Percentiles rank a stretch among this genome's conserved stretches.
Conservation (phyloP, 2,888 invertebrate species). For the Plebejus anna region DNA sequence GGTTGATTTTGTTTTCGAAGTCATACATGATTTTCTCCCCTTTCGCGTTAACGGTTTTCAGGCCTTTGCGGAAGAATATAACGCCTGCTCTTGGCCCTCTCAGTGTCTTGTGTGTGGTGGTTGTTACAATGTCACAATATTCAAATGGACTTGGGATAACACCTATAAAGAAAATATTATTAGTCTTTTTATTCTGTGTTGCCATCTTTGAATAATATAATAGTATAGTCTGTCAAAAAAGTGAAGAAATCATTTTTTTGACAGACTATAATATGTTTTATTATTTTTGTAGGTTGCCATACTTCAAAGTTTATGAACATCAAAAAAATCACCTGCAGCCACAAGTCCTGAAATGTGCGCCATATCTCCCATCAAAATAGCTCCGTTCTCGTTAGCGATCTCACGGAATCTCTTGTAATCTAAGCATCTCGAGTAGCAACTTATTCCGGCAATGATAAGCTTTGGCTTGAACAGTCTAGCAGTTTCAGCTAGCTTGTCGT, state of each 20-base stretch:
- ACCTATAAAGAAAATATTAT: slow-evolving; percentile 51
- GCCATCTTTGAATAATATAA: neutral
- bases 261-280: too few species aligned
- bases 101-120: slow-evolving; percentile 97
- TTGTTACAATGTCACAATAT: slow-evolving; percentile 94
- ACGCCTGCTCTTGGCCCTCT: slow-evolving; percentile 93
- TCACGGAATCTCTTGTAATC: slow-evolving; percentile 94
- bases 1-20: slow-evolving; percentile 92
- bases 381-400: slow-evolving; percentile 90
- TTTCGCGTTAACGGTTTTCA: slow-evolving; percentile 86
- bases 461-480: slow-evolving; percentile 94
- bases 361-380: slow-evolving; percentile 96
- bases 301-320: neutral
- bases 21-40: slow-evolving; percentile 93
- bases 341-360: slow-evolving; percentile 96
- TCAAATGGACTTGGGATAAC: slow-evolving; percentile 94
- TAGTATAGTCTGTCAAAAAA: too few species aligned
- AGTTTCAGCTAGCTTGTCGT: slow-evolving; percentile 89
- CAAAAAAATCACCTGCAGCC: slow-evolving; percentile 82
- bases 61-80: slow-evolving; percentile 95
- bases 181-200: neutral
- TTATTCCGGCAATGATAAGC: slow-evolving; percentile 95
- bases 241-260: too few species aligned
- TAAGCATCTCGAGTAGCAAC: slow-evolving; percentile 95
- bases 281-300: too few species aligned